phyloP scores from a whole-genome alignment of 2,113 vertebrate species.

The Rynchops niger region DNA sequence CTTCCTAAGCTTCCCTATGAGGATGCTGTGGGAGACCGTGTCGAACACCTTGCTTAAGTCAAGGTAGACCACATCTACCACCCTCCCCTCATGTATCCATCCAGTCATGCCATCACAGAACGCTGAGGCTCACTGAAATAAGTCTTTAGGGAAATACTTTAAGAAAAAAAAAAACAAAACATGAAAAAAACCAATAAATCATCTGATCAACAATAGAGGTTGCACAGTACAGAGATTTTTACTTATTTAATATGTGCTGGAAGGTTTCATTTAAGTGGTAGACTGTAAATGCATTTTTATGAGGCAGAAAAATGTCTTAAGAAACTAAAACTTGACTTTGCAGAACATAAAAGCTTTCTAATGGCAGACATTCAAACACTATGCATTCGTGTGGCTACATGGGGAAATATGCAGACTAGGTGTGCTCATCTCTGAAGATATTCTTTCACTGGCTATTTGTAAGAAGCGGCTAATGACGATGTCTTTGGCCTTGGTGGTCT shows the following conservation, averaged over 20 bases:
- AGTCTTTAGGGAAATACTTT: neutral
- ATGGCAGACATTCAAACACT: neutral
- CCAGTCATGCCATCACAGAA: too few species aligned
- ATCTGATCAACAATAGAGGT: neutral
- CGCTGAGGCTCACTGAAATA: neutral
- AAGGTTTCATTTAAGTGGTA: neutral
- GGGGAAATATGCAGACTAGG: constrained; percentile 91
- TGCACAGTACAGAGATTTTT: neutral
- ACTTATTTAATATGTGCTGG: neutral
- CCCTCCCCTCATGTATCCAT: too few species aligned
- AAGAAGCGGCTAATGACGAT: constrained; percentile 90
- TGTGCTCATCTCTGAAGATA: constrained; percentile 91
- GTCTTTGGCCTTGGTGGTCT: constrained; percentile 88
- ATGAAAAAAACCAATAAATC: neutral
- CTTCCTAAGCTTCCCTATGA: too few species aligned
- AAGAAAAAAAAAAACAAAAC: neutral
- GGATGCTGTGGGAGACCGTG: too few species aligned
- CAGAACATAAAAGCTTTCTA: neutral
- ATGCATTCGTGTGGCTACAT: constrained; percentile 68
- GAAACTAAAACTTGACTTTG: neutral
- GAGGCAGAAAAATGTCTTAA: neutral
- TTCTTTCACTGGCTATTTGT: constrained; percentile 83
- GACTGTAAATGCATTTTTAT: neutral
- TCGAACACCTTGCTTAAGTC: too few species aligned
- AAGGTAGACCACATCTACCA: too few species aligned